Evolutionary conservation across 2,113 vertebrate genomes (phyloP).

Genomic region (Nematolebias whitei): DNA sequence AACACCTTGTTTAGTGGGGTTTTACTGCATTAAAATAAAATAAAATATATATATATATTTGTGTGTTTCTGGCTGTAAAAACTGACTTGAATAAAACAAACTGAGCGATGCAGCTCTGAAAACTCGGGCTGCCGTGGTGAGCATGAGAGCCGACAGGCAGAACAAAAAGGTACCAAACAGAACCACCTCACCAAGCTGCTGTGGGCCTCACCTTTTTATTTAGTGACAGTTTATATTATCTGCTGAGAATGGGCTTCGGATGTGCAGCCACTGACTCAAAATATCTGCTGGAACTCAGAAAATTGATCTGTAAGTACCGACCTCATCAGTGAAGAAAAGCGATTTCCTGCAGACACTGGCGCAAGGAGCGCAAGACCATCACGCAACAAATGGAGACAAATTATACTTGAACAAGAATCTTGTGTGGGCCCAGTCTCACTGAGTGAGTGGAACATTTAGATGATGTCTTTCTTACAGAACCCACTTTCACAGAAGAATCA

Average conservation of each 20-base stretch:
- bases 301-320: background rate
- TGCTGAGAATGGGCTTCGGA: slow-evolving; percentile 8
- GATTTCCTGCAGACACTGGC: background rate
- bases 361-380: too few species aligned
- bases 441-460: too few species aligned
- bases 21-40: background rate
- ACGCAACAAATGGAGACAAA: too few species aligned
- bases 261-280: background rate
- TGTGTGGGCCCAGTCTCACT: too few species aligned
- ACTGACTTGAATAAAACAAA: background rate
- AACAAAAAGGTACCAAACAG: background rate
- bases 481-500: too few species aligned
- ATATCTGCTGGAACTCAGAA: background rate
- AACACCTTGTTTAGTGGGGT: background rate
- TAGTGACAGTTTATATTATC: background rate
- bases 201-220: background rate
- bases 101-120: background rate
- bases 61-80: background rate
- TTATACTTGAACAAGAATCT: too few species aligned
- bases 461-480: too few species aligned
- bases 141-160: slow-evolving; percentile 19
- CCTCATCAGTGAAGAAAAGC: background rate
- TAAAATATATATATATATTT: too few species aligned
- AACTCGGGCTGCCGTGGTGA: background rate
- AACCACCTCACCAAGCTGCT: slow-evolving; percentile 2